phyloP scores from a whole-genome alignment of 2,797 vertebrate species.

The Sebastes iracundus region DNA sequence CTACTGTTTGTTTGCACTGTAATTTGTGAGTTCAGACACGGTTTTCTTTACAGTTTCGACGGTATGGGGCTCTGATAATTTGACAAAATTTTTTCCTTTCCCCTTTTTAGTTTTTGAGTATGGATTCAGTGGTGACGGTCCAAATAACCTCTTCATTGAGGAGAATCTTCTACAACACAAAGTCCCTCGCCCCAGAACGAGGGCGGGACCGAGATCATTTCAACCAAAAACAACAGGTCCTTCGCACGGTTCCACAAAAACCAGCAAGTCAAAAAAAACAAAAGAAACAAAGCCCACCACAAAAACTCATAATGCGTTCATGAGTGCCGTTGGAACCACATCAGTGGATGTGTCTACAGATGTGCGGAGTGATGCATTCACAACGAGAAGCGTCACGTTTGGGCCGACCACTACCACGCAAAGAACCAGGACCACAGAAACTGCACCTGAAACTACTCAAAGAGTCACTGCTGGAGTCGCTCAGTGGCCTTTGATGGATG shows the following conservation, averaged over 20 bases:
- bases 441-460: constrained; percentile 22
- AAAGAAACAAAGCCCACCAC: constrained; percentile 45
- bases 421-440: constrained; percentile 1
- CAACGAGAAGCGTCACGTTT: background rate
- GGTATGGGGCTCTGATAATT: background rate
- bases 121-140: constrained; percentile 89
- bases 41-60: background rate
- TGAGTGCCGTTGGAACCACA: constrained; percentile 1
- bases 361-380: constrained; percentile 10
- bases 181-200: constrained; percentile 52
- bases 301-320: background rate
- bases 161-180: constrained; percentile 92
- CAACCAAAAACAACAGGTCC: constrained; percentile 18
- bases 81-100: background rate
- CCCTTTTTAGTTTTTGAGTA: constrained; percentile 85
- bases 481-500: background rate
- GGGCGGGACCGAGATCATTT: constrained; percentile 54
- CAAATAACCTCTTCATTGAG: constrained; percentile 86
- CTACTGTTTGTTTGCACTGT: background rate
- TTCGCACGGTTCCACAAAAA: background rate
- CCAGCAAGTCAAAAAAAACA: constrained; percentile 4
- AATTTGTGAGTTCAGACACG: background rate
- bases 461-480: constrained; percentile 15
- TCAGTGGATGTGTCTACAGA: background rate
- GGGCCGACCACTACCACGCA: constrained; percentile 10